Percentiles rank a stretch among this genome's conserved stretches.
Evolutionary conservation across 2,797 vertebrate species (phyloP).

Genomic region (Manis javanica): DNA sequence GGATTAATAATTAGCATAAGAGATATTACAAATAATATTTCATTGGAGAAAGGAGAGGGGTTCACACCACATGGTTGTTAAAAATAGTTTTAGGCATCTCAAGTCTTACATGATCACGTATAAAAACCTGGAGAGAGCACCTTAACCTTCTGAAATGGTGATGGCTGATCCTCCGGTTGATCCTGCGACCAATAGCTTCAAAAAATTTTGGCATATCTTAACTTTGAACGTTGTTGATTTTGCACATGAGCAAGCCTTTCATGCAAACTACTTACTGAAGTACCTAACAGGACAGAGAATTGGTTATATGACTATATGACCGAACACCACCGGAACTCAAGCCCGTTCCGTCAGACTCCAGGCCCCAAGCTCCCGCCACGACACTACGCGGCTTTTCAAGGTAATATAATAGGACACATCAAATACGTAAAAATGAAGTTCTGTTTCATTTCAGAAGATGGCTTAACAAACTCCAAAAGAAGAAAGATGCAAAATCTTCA

Average conservation of each 20-base stretch:
- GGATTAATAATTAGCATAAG: too few species aligned
- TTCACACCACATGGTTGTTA: background rate
- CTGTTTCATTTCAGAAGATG: background rate
- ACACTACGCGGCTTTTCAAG: background rate
- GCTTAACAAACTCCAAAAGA: background rate
- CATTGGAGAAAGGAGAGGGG: background rate
- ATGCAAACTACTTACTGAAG: too few species aligned
- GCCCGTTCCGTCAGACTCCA: too few species aligned
- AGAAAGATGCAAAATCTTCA: background rate
- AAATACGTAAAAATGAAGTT: background rate
- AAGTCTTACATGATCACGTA: background rate
- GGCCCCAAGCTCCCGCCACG: too few species aligned
- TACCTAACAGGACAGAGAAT: too few species aligned
- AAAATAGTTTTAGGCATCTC: background rate
- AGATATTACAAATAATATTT: too few species aligned
- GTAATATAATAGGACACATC: background rate
- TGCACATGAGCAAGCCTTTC: background rate
- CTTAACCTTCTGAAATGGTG: background rate
- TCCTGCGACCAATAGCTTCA: too few species aligned
- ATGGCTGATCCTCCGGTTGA: background rate
- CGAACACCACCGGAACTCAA: background rate
- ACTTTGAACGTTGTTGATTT: background rate
- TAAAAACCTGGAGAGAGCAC: background rate
- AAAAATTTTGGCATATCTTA: background rate
- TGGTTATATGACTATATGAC: fast-evolving